Base-by-base conservation (phyloP, 2,888 invertebrate genomes). In the Cryptophagus acutangulus region DNA sequence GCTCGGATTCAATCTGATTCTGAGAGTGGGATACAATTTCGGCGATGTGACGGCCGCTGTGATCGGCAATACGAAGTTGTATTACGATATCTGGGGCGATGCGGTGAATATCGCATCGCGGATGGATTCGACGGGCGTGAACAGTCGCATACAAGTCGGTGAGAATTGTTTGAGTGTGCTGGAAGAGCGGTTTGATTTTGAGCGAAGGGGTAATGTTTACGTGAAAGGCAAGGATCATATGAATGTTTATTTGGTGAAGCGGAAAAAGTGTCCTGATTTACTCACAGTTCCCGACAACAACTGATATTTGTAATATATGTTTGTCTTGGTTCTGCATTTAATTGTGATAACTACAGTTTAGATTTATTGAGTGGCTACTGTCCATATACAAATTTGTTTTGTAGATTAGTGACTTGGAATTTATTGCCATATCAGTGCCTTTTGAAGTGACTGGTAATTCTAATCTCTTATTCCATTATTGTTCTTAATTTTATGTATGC, bases 61-160 rank as follows among this genome's bases (percentile, higher is more conserved):
- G 2, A 95, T 97, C 38, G 96, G 96, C 0, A 94, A 94, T 4
- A 89, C 89, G 1, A 97, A 96, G 64, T 73, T 97, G 44, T 90
- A 92, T 66, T 97, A 95, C 59, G 96, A 96, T 67, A 96, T 96
- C 57, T 97, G 96, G 96, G 96, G 96, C 0, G 96, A 97, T 67
- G 92, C 96, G 0, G 96, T 97, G 0, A 97, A 97, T 67, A 93
- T 96, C 41, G 92, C 96, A 0, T 91, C 91, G 4, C 76, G 96
- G 38, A 97, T 97, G 97, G 96, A 97, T 68, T 90, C 92, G 0
- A 96, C 95, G 0, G 96, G 96, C 0, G 82, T 94, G 6, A 77
- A 84, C 2, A 87, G 90, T 42, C 74, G 84, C 34, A 87, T 94
- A 51, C 91, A 91, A 65, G 78, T 89, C 2, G 85, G 88, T 9